Percentiles rank a stretch among this genome's conserved stretches.
phyloP scores from a whole-genome alignment of 2,113 vertebrate species.

The Arenaria interpres region DNA sequence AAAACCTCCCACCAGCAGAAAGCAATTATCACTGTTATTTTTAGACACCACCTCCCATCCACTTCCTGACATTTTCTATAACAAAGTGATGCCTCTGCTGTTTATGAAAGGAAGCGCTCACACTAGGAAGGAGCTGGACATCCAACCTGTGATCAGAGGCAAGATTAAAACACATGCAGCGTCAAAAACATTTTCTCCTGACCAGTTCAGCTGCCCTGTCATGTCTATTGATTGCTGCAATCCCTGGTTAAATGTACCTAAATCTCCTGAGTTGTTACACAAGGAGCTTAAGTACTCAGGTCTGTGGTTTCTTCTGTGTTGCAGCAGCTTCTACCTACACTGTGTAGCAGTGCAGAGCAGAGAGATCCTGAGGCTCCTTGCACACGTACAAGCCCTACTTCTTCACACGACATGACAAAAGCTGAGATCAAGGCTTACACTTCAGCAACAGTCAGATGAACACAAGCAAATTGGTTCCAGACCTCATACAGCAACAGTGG shows the following conservation, averaged over 20 bases:
- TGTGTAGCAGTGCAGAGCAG: accelerated
- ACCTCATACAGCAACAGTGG: not conserved
- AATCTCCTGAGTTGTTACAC: not conserved
- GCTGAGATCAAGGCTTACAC: not conserved
- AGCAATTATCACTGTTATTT: slow-evolving; percentile 63
- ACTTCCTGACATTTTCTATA: slow-evolving; percentile 45
- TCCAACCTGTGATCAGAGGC: not conserved
- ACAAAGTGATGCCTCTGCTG: not conserved
- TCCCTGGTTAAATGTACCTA: not conserved
- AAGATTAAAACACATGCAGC: not conserved
- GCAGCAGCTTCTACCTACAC: not conserved
- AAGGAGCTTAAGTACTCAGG: not conserved
- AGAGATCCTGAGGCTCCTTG: not conserved
- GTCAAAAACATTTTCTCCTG: not conserved
- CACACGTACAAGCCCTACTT: not conserved
- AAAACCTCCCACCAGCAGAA: slow-evolving; percentile 60
- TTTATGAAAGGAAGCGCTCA: slow-evolving; percentile 3
- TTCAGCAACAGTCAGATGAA: not conserved
- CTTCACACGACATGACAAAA: not conserved
- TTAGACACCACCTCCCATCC: slow-evolving; percentile 34
- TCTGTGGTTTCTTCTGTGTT: not conserved
- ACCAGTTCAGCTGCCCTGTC: not conserved
- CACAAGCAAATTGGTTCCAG: not conserved
- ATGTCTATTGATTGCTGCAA: not conserved
- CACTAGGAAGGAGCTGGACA: not conserved